Percentiles rank a stretch among this genome's conserved stretches.
Conservation (phyloP, 2,888 invertebrate species). For the Yponomeuta plumbellus region DNA sequence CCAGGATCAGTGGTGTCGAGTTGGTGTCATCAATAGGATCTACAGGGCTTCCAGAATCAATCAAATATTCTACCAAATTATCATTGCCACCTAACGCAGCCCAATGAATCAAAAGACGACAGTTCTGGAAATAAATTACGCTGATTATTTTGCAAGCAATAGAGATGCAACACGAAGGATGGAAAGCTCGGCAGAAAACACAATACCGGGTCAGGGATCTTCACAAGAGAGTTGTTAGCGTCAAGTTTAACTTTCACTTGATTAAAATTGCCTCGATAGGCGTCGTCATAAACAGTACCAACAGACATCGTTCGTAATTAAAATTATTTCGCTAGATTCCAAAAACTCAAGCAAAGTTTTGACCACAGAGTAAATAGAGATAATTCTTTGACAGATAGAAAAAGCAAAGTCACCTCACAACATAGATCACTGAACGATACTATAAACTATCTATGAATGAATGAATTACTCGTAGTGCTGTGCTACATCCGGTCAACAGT, state of each 20-base stretch:
- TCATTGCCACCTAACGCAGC: slow-evolving; percentile 86
- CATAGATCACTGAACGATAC: too few relatives aligned
- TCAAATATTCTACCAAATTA: slow-evolving; percentile 81
- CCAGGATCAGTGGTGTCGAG: slow-evolving; percentile 87
- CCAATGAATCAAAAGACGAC: slow-evolving; percentile 86
- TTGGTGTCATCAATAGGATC: slow-evolving; percentile 85
- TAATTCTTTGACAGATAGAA: neutral
- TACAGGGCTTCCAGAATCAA: slow-evolving; percentile 80
- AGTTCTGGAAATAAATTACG: slow-evolving; percentile 72
- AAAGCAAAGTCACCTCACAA: neutral
- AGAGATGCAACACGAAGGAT: neutral
- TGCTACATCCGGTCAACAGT: too few relatives aligned
- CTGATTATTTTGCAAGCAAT: neutral
- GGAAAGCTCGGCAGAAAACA: neutral
- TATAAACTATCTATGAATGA: too few relatives aligned
- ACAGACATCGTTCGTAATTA: slow-evolving; percentile 46
- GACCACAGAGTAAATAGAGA: too few relatives aligned
- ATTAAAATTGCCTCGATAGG: slow-evolving; percentile 83
- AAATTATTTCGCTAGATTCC: too few relatives aligned
- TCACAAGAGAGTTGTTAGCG: slow-evolving; percentile 56
- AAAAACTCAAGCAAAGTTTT: neutral
- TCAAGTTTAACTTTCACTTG: slow-evolving; percentile 79
- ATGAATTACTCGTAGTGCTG: too few relatives aligned
- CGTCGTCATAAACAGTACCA: slow-evolving; percentile 78
- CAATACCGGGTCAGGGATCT: slow-evolving; percentile 47